A percentile compares a stretch with the other conserved stretches of the same genome.
These are phyloP conservation scores for Pontoporia blainvillei DNA, from an alignment of 2,113 vertebrate species.

Conservation along the genomic window DNA sequence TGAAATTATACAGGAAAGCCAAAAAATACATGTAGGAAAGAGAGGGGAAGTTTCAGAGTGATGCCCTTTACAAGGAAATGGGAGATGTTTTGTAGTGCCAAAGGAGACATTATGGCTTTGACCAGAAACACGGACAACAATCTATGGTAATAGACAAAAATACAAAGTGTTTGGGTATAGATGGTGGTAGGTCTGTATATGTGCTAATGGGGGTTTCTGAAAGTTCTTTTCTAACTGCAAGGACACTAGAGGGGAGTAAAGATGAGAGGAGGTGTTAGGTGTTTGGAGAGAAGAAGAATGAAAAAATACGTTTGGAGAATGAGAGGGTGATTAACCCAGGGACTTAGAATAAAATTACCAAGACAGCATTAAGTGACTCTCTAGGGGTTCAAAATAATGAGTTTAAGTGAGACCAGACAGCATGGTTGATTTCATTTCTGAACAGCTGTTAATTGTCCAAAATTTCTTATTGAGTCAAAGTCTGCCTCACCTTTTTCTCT, in stretches of 20 bases:
- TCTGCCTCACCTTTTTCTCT: not conserved
- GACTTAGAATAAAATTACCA: not conserved
- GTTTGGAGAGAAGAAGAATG: not conserved
- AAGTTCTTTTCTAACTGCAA: not conserved
- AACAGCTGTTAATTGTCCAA: not conserved
- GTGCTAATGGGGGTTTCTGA: not conserved
- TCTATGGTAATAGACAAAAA: not conserved
- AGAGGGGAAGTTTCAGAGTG: not conserved
- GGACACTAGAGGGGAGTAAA: not conserved
- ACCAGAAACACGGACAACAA: not conserved
- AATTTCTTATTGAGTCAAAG: not conserved
- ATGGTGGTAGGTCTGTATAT: too few relatives aligned
- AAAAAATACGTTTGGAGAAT: not conserved
- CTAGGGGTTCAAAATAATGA: not conserved
- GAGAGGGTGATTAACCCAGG: not conserved
- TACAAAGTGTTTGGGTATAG: not conserved
- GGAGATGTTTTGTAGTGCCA: not conserved
- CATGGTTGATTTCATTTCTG: not conserved
- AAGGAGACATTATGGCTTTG: not conserved
- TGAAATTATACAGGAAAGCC: not conserved
- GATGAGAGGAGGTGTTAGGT: not conserved
- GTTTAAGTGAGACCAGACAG: slow-evolving; percentile 11
- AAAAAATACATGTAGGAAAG: not conserved
- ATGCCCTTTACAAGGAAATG: not conserved
- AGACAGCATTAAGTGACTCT: not conserved